phyloP scores from a whole-genome alignment of 2,888 invertebrate species.

The Julus scanicus region DNA sequence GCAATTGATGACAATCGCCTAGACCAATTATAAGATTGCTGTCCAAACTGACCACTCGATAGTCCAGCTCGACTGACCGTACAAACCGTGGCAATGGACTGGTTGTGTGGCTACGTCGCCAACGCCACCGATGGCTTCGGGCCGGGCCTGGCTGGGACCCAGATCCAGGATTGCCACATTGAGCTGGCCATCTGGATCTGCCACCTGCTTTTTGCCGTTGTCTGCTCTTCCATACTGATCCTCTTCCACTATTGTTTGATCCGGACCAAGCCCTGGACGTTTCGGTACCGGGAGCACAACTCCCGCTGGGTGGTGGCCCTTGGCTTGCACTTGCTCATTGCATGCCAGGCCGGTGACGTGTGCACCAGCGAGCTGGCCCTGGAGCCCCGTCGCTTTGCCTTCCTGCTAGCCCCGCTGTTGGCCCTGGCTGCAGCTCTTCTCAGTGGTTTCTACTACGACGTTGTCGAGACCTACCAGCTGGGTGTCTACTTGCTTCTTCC shows the following conservation, averaged over 20 bases:
- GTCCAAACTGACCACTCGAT: too few species aligned
- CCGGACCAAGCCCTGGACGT: background rate
- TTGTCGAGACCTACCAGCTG: conserved; percentile 12
- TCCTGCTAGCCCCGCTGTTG: background rate
- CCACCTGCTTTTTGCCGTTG: background rate
- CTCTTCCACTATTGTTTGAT: conserved; percentile 10
- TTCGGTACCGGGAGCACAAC: conserved; percentile 21
- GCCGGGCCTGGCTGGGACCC: background rate
- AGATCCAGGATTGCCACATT: conserved; percentile 41
- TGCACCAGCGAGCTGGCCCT: background rate
- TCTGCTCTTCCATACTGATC: background rate
- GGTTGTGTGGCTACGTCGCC: background rate
- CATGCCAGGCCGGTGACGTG: conserved; percentile 28
- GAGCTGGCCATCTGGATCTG: conserved; percentile 35
- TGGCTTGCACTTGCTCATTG: background rate
- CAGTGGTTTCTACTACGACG: conserved; percentile 28
- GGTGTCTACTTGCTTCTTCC: background rate
- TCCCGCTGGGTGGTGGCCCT: background rate
- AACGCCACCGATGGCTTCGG: background rate
- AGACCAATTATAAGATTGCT: too few species aligned
- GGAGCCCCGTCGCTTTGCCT: background rate
- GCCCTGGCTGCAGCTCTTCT: background rate
- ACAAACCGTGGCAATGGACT: background rate
- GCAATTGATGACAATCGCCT: too few species aligned
- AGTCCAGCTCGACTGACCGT: too few species aligned